These are phyloP conservation scores for Emydura subglobosa DNA, from an alignment of 2,113 vertebrate species.

Conservation along the genomic window DNA sequence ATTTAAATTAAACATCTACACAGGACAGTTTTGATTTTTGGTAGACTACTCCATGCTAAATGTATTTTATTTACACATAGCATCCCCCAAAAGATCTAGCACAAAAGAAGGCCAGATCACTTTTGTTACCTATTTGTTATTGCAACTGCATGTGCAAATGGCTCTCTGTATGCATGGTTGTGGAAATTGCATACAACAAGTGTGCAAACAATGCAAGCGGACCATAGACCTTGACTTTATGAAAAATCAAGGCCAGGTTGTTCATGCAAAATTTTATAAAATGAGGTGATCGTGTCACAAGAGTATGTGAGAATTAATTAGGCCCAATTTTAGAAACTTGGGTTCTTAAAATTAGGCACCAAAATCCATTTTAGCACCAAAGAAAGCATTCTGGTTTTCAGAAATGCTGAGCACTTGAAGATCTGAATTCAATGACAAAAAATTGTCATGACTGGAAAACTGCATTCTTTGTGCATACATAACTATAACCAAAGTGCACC, in stretches of 20 bases:
- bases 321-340: neutral
- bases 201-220: neutral
- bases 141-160: neutral
- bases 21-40: neutral
- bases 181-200: neutral
- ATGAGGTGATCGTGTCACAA: neutral
- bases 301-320: neutral
- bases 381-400: neutral
- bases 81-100: neutral
- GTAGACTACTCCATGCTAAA: neutral
- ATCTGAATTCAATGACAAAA: neutral
- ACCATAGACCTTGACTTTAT: neutral
- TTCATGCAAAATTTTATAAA: neutral
- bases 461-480: neutral
- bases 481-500: neutral
- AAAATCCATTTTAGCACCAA: neutral
- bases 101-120: neutral
- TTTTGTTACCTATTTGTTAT: neutral
- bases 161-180: neutral
- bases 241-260: neutral
- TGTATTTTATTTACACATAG: neutral
- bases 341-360: neutral
- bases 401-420: neutral
- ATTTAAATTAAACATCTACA: neutral
- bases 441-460: neutral